Conservation (phyloP, 2,797 vertebrate genomes). For the Oryzias sinensis region DNA sequence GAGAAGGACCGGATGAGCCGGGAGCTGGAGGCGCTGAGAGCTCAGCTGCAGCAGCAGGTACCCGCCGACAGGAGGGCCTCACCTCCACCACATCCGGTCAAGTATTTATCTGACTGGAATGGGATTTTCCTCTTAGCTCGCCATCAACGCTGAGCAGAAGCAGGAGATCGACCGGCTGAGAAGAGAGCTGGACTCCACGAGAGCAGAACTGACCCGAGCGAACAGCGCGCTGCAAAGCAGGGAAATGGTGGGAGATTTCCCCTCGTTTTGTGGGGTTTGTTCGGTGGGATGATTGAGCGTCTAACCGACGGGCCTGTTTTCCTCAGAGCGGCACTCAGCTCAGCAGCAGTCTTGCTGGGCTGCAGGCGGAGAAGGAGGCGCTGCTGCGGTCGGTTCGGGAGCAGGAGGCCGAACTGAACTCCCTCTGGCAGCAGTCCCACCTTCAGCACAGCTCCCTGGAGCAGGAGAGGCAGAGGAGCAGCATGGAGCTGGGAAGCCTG, state of each 20-base stretch:
- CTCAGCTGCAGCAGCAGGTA: conserved; percentile 74
- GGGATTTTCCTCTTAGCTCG: conserved; percentile 35
- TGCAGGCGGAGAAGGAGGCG: conserved; percentile 79
- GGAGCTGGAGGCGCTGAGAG: conserved; percentile 66
- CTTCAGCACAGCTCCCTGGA: conserved; percentile 71
- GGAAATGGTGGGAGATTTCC: conserved; percentile 61
- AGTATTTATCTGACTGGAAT: no score
- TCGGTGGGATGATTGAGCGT: background rate
- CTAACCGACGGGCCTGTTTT: background rate
- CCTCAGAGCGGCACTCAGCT: conserved; percentile 76
- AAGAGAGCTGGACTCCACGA: conserved; percentile 80
- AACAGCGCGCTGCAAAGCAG: conserved; percentile 71
- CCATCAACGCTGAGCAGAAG: conserved; percentile 81
- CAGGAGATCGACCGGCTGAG: conserved; percentile 84
- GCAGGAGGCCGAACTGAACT: conserved; percentile 71
- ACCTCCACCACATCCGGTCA: no score
- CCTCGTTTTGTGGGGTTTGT: no score
- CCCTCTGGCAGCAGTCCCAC: conserved; percentile 75
- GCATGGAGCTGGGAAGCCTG: conserved; percentile 57
- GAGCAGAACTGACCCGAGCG: conserved; percentile 66
- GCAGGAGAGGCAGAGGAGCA: conserved; percentile 70
- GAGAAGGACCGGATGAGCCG: conserved; percentile 67
- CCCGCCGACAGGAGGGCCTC: background rate
- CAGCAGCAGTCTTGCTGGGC: conserved; percentile 59
- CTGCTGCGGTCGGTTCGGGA: conserved; percentile 64